phyloP scores from a whole-genome alignment of 2,797 vertebrate species.

The Micropoecilia bifurca region DNA sequence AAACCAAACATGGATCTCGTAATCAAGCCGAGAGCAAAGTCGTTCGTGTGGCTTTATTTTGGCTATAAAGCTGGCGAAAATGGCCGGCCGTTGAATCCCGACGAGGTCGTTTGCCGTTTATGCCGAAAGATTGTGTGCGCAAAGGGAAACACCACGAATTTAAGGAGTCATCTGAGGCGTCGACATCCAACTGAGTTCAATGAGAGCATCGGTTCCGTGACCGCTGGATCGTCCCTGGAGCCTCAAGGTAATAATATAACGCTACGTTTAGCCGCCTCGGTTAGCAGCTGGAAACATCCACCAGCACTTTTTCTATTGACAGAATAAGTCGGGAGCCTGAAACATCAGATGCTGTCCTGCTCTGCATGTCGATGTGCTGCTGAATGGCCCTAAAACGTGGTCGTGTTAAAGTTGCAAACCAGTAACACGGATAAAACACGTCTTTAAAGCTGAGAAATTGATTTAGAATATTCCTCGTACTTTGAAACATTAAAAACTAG shows the following conservation, averaged over 20 bases:
- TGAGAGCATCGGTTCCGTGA: conserved; percentile 39
- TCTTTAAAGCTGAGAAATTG: not conserved
- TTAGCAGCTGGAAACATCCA: not conserved
- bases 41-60: conserved; percentile 71
- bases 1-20: conserved; percentile 65
- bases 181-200: conserved; percentile 65
- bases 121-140: conserved; percentile 70
- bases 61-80: conserved; percentile 67
- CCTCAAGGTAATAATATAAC: conserved; percentile 38
- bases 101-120: conserved; percentile 64
- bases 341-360: not conserved
- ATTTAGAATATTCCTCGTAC: not conserved
- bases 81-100: conserved; percentile 59
- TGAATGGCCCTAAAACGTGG: not conserved
- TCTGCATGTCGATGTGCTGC: not conserved
- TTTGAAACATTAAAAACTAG: not conserved
- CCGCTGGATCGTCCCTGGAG: conserved; percentile 42
- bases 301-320: not conserved
- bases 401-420: not conserved
- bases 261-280: too few species aligned
- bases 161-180: conserved; percentile 70
- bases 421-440: not conserved
- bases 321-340: not conserved
- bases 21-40: conserved; percentile 67
- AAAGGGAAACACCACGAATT: conserved; percentile 74